Base-by-base conservation (phyloP, 2,113 vertebrate genomes). In the Pedetes capensis region DNA sequence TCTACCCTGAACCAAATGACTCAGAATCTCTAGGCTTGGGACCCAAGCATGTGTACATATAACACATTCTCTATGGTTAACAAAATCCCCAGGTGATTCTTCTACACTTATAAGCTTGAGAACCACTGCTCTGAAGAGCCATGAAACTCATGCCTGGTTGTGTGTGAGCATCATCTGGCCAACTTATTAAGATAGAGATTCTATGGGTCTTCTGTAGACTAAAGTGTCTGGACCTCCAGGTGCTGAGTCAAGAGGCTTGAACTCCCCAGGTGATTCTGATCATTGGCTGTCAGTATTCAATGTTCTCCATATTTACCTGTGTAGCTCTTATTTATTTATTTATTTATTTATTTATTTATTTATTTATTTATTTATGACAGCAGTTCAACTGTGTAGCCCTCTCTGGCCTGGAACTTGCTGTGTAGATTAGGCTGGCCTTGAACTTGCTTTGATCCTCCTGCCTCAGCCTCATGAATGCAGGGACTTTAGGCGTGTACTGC, bases 121-220 rank as follows among this genome's bases (percentile, higher is more conserved):
- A 89, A 13, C 39, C 49, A 89, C 49, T 78, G 18, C 27, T 59
- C 34, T 47, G 72, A 34, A 93, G 49, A 89, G 79, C 55, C 74
- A 49, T 82, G 66, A 86, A 82, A 85, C 39, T 68, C 85, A 76
- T 57, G 34, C 13, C 34, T 93, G 49, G 9, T 79, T 87, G 64
- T 75, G 10, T 39, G 49, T 97, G 55, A 85, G 53, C 42, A 86
- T 92, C 80, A 69, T 57, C 85, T 97, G 63, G 44, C 44, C 6
- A 1, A 0, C 47, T 74, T 89, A 37, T 80, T 51, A 72, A 53
- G 57, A 71, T 66, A 82, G 22, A 59, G 61, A 51, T 78, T 64
- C 37, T 10, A 12, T 49, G 29, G 47, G 16, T 27, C 34, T 37
- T 71, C n/a, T 44, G 16, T 5, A 80, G 25, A 51, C 14, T 71